These are phyloP conservation scores for Serinus canaria DNA, from an alignment of 2,113 vertebrate genomes.

Conservation along the genomic window DNA sequence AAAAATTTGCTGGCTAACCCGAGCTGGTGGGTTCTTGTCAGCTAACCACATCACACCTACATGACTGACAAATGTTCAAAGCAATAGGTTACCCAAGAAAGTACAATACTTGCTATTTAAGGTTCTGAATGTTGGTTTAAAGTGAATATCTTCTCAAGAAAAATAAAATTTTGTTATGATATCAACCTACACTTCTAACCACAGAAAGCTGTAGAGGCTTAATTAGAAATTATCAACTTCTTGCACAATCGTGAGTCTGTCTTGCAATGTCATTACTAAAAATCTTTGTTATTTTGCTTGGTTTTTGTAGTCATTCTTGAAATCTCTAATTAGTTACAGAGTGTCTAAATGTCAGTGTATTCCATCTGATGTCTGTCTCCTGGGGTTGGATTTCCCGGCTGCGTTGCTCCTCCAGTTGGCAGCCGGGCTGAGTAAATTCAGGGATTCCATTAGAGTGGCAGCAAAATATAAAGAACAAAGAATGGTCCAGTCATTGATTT, in stretches of 20 bases:
- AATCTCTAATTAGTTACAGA: neutral
- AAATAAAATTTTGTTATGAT: neutral
- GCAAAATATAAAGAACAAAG: neutral
- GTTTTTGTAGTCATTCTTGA: neutral
- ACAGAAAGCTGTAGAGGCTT: neutral
- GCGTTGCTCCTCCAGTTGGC: neutral
- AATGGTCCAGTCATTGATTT: conserved; percentile 23
- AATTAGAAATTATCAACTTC: neutral
- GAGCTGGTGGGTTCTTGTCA: neutral
- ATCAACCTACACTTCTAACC: neutral
- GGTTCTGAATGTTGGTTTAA: neutral
- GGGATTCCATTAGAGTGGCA: neutral
- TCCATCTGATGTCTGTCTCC: neutral
- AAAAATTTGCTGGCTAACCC: neutral
- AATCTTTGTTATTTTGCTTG: neutral
- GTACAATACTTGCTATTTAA: neutral
- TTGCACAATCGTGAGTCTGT: neutral
- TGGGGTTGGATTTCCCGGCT: neutral
- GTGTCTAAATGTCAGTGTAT: neutral
- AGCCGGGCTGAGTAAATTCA: neutral
- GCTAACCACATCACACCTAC: neutral
- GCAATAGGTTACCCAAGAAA: neutral
- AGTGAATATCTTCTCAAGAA: neutral
- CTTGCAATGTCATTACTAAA: neutral
- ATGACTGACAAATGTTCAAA: neutral